A percentile compares a stretch with the other conserved stretches of the same genome.
Evolutionary conservation across 2,888 invertebrate genomes (phyloP).

Genomic region (Ditylenchus weischeri): DNA sequence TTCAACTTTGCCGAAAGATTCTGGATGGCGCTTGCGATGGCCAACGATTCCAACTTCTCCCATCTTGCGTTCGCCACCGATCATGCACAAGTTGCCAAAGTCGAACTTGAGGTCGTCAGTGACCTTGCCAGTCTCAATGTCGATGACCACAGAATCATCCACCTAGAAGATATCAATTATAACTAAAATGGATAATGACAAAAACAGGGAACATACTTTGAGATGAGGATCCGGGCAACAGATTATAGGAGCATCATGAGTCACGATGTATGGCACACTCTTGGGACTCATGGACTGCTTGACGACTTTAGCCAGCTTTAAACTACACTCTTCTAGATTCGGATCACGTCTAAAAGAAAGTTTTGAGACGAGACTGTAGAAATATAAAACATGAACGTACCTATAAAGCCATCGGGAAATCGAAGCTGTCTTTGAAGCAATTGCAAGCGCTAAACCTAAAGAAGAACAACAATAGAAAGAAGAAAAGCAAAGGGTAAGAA

Average conservation of each 20-base stretch:
- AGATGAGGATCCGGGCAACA: conserved; percentile 96
- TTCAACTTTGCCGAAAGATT: conserved; percentile 98
- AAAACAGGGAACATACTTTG: conserved; percentile 63
- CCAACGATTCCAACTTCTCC: conserved; percentile 96
- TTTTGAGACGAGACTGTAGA: neutral
- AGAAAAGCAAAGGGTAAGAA: too few relatives aligned
- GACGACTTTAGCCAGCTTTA: conserved; percentile 94
- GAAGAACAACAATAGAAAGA: too few relatives aligned
- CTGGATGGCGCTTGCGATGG: conserved; percentile 95
- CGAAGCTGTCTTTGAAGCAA: conserved; percentile 81
- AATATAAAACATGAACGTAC: conserved; percentile 66
- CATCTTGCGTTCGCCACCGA: conserved; percentile 98
- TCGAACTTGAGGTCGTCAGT: conserved; percentile 97
- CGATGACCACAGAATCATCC: conserved; percentile 90
- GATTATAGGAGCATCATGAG: conserved; percentile 95
- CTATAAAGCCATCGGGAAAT: conserved; percentile 98
- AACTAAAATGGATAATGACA: neutral
- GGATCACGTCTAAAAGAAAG: conserved; percentile 75
- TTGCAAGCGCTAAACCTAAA: too few relatives aligned
- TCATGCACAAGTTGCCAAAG: conserved; percentile 92
- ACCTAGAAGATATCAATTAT: conserved; percentile 61
- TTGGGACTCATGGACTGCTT: conserved; percentile 85
- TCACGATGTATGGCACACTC: conserved; percentile 88
- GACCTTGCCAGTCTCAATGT: conserved; percentile 88
- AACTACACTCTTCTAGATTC: conserved; percentile 97